Conservation (phyloP, 2,113 vertebrate genomes). For the Theristicus caerulescens region DNA sequence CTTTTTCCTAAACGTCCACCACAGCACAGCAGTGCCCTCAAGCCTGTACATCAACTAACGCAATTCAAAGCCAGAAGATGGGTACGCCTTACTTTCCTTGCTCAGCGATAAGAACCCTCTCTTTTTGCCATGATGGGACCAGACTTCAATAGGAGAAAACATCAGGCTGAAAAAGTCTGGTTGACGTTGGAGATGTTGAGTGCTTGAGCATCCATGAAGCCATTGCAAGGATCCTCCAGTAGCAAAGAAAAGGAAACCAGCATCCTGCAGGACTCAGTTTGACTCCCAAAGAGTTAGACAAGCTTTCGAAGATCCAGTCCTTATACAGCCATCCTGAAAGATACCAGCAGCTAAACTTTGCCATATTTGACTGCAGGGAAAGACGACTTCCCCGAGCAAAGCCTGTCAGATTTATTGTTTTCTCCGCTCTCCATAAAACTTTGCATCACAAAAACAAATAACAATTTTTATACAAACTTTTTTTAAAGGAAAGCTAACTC, state of each 20-base stretch:
- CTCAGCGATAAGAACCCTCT: background rate
- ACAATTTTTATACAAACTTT: fast-evolving
- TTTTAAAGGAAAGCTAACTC: background rate
- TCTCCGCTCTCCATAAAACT: background rate
- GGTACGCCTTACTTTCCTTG: fast-evolving
- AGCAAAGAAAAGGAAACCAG: background rate
- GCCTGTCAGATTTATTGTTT: background rate
- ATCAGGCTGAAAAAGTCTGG: background rate
- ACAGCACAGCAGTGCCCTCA: background rate
- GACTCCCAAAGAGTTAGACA: background rate
- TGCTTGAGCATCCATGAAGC: background rate
- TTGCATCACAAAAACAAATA: background rate
- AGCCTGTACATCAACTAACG: fast-evolving
- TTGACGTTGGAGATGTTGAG: background rate
- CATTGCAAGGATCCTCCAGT: background rate
- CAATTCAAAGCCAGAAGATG: background rate
- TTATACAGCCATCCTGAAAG: background rate
- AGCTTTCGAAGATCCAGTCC: background rate
- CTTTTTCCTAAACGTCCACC: background rate
- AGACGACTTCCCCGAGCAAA: background rate
- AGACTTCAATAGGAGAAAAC: background rate
- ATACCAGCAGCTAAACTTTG: background rate
- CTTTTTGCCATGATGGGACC: fast-evolving
- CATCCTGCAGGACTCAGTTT: background rate
- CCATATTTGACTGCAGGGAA: background rate